A percentile compares a stretch with the other conserved stretches of the same genome.
Evolutionary conservation across 2,113 vertebrate genomes (phyloP).

Genomic region (Pluvialis apricaria): DNA sequence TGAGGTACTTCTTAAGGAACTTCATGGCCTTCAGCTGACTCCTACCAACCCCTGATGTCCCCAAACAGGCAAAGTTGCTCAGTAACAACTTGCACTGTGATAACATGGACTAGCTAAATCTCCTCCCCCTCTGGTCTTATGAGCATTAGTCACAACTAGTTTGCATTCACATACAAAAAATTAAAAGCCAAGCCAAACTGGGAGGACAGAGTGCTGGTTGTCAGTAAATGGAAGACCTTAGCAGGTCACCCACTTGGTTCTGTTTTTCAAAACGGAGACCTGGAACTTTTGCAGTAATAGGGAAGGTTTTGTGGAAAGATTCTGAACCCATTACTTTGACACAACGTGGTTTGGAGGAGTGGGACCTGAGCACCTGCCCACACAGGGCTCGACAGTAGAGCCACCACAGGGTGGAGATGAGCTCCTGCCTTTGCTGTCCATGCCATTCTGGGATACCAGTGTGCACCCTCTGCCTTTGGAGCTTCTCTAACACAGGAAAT

Average conservation of each 20-base stretch:
- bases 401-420: fast-evolving
- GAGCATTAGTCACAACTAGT: not conserved
- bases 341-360: not conserved
- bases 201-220: not conserved
- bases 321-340: not conserved
- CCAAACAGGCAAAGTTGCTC: not conserved
- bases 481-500: not conserved
- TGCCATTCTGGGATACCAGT: fast-evolving
- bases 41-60: not conserved
- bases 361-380: not conserved
- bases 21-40: not conserved
- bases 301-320: not conserved
- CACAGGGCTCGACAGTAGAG: fast-evolving
- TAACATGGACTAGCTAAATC: fast-evolving
- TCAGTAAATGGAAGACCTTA: not conserved
- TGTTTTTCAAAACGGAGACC: not conserved
- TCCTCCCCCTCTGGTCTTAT: not conserved
- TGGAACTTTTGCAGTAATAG: not conserved
- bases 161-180: not conserved
- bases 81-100: not conserved
- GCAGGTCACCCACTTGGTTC: not conserved
- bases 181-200: not conserved
- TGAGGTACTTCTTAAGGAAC: not conserved
- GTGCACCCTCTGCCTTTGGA: not conserved
- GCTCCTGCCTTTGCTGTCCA: not conserved